phyloP scores from a whole-genome alignment of 2,888 invertebrate species.

The Protonemura montana region DNA sequence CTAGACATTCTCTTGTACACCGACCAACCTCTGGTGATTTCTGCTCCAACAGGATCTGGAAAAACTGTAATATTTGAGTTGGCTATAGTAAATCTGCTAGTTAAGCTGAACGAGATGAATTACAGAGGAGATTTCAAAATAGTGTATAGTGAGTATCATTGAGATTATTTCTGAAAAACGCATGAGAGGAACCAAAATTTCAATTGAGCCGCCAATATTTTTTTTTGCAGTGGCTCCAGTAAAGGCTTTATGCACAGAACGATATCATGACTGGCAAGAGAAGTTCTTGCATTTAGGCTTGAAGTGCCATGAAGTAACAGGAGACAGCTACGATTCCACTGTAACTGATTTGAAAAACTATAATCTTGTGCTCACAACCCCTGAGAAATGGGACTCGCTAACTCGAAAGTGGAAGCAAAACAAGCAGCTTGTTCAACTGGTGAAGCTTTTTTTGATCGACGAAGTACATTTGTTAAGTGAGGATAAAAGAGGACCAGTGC shows the following conservation, averaged over 20 bases:
- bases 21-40: constrained; percentile 76
- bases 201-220: neutral
- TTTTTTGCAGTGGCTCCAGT: constrained; percentile 74
- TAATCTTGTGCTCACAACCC: constrained; percentile 79
- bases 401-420: constrained; percentile 79
- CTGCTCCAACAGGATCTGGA: constrained; percentile 84
- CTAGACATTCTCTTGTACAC: constrained; percentile 73
- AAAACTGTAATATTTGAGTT: constrained; percentile 86
- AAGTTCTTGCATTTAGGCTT: constrained; percentile 72
- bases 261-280: constrained; percentile 73
- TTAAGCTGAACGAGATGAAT: constrained; percentile 61
- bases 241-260: constrained; percentile 79
- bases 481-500: constrained; percentile 72
- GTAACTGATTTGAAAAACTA: constrained; percentile 58
- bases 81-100: constrained; percentile 73
- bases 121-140: constrained; percentile 68
- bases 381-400: constrained; percentile 85
- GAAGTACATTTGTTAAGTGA: constrained; percentile 83
- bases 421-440: constrained; percentile 66
- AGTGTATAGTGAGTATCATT: constrained; percentile 70
- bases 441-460: constrained; percentile 76
- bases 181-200: neutral
- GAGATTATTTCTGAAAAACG: neutral
- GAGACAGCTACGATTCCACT: constrained; percentile 75
- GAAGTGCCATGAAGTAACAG: constrained; percentile 75